Base-by-base conservation (phyloP, 2,797 vertebrate genomes). In the Anabacerthia variegaticeps region DNA sequence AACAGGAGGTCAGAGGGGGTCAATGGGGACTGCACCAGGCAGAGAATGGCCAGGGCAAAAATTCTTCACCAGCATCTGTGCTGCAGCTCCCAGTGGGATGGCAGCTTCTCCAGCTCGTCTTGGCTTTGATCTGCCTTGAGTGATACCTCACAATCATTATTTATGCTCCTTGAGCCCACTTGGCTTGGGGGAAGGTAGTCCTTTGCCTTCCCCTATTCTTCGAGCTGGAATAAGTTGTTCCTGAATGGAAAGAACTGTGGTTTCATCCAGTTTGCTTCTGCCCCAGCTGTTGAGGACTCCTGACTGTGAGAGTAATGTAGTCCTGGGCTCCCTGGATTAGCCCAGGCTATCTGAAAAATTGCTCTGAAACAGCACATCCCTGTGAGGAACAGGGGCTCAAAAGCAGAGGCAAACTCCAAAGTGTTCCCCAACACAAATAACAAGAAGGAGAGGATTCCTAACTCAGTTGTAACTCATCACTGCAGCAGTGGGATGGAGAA, bases 51-150 rank as follows among this genome's bases (percentile, higher is more conserved):
- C 30, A 24, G 41, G 8, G 5, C 26, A 24, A 54, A 48, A 77
- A 54, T 76, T 17, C 7, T 51, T 23, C 13, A 1, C 24, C 12
- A 7, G 20, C 9, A 9, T 51, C 27, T 89, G 36, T 69, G 13
- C 36, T 85, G 59, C 13, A 4, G 34, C 2, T 2, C 17, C 63
- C 3, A 2, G 3, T 39, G 2, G 0, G 10, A 10, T 12, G 7
- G 28, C 55, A 82, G 37, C 24, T 94, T 85, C 34, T 62, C 19
- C 44, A 17, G 1, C 30, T 77, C 21, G 8, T 34, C 32, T 43
- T 80, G 68, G 9, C 24, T 75, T 88, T 76, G 32, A 10, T 85
- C 63, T 66, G 20, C 36, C n/a, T 30, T 67, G 36, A 39, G 15
- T 63, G 32, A 41, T 44, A 10, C 27, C 39, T 85, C 65, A 14